A percentile compares a stretch with the other conserved stretches of the same genome.
phyloP scores from a whole-genome alignment of 2,113 vertebrate genomes.

The Solea solea region DNA sequence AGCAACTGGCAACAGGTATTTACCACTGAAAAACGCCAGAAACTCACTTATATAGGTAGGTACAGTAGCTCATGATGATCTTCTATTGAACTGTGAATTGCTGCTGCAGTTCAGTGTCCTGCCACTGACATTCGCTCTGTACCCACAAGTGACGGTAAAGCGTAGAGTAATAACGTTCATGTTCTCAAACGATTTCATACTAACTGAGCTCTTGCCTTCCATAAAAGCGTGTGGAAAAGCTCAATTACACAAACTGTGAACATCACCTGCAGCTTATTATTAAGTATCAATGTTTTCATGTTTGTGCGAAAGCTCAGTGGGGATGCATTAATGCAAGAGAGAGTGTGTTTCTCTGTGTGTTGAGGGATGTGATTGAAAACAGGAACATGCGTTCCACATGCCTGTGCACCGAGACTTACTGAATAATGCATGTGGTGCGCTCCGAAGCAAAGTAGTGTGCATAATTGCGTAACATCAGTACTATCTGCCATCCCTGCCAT shows the following conservation, averaged over 20 bases:
- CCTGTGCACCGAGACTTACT: conserved; percentile 37
- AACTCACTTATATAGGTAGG: background rate
- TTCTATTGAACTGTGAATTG: background rate
- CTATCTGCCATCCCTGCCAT: conserved; percentile 58
- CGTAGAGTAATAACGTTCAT: conserved; percentile 4
- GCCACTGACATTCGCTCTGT: conserved; percentile 17
- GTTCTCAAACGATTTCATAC: background rate
- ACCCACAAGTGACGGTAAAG: background rate
- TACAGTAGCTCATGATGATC: background rate
- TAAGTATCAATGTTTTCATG: conserved; percentile 41
- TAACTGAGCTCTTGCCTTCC: conserved; percentile 13
- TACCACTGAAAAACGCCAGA: background rate
- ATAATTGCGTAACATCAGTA: conserved; percentile 69
- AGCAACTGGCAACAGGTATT: conserved; percentile 11
- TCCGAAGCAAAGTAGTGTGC: conserved; percentile 51
- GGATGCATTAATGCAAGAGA: conserved; percentile 14
- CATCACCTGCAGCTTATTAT: conserved; percentile 54
- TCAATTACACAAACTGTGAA: conserved; percentile 50
- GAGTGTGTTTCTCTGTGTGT: conserved; percentile 14
- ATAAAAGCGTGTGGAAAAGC: conserved; percentile 16
- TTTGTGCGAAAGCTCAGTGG: conserved; percentile 28
- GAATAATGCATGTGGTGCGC: conserved; percentile 65
- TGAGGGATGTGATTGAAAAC: conserved; percentile 23
- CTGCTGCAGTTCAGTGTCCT: background rate
- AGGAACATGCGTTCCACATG: conserved; percentile 14